These are phyloP conservation scores for Protobothrops mucrosquamatus DNA, from an alignment of 2,113 vertebrate species.

Conservation along the genomic window DNA sequence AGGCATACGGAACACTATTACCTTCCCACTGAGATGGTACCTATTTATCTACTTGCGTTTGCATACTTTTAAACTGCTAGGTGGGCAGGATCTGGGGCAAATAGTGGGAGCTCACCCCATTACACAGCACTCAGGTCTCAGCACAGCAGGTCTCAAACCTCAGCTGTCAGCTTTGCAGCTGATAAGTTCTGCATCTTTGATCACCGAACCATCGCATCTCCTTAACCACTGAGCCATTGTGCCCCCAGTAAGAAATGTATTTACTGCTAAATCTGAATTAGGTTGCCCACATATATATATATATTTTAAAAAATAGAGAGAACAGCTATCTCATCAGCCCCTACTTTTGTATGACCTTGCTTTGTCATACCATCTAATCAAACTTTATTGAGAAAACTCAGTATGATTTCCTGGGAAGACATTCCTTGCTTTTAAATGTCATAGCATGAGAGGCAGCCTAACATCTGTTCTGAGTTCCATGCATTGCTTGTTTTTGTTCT, in stretches of 20 bases:
- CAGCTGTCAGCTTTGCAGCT: no score
- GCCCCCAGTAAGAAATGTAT: neutral
- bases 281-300: slow-evolving; percentile 11
- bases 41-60: no score
- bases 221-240: no score
- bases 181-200: no score
- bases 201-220: accelerated
- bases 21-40: no score
- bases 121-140: no score
- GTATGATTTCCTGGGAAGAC: slow-evolving; percentile 53
- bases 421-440: slow-evolving; percentile 42
- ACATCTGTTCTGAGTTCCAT: slow-evolving; percentile 52
- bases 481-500: slow-evolving; percentile 54
- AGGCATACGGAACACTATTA: no score
- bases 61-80: no score
- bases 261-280: neutral
- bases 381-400: slow-evolving; percentile 40
- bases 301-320: slow-evolving; percentile 6
- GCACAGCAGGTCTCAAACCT: no score
- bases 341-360: slow-evolving; percentile 22
- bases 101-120: no score
- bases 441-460: slow-evolving; percentile 59
- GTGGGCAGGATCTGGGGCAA: no score
- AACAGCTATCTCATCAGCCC: slow-evolving; percentile 14
- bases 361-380: slow-evolving; percentile 34